Conservation (phyloP, 2,888 invertebrate species). For the Micoletzkya japonica region DNA sequence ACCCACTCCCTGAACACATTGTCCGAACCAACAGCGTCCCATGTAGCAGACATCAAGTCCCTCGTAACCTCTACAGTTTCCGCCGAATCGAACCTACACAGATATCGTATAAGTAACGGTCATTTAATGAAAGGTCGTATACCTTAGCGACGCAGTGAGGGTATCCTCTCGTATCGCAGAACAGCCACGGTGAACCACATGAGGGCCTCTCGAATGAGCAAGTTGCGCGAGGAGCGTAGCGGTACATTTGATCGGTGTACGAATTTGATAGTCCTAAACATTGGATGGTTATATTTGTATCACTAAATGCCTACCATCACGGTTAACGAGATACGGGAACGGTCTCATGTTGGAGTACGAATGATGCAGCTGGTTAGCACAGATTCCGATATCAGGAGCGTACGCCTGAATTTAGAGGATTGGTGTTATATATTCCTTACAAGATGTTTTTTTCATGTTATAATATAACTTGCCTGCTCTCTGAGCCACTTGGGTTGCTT, state of each 20-base stretch:
- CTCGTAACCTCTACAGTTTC: constrained; percentile 58
- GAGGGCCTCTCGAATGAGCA: constrained; percentile 54
- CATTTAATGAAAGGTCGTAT: background rate
- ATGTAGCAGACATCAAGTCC: constrained; percentile 55
- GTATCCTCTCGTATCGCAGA: constrained; percentile 60
- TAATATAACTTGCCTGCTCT: constrained; percentile 38
- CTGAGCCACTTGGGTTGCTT: constrained; percentile 58
- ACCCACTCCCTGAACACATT: constrained; percentile 51
- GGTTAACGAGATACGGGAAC: constrained; percentile 56
- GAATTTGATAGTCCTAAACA: constrained; percentile 55
- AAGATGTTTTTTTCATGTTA: too few relatives aligned
- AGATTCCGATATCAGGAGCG: constrained; percentile 55
- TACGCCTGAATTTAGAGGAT: constrained; percentile 41
- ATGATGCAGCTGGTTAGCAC: constrained; percentile 61
- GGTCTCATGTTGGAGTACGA: constrained; percentile 60
- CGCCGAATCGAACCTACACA: constrained; percentile 49
- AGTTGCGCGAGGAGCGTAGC: constrained; percentile 60
- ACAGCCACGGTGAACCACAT: constrained; percentile 60
- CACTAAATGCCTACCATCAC: constrained; percentile 46
- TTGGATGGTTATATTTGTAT: background rate
- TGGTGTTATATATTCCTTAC: too few relatives aligned
- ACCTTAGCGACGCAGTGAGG: constrained; percentile 62
- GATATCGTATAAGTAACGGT: background rate
- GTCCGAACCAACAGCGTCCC: constrained; percentile 58
- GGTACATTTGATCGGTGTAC: constrained; percentile 62